These are phyloP conservation scores for Psittacus erithacus DNA, from an alignment of 2,113 vertebrate species.

Conservation along the genomic window DNA sequence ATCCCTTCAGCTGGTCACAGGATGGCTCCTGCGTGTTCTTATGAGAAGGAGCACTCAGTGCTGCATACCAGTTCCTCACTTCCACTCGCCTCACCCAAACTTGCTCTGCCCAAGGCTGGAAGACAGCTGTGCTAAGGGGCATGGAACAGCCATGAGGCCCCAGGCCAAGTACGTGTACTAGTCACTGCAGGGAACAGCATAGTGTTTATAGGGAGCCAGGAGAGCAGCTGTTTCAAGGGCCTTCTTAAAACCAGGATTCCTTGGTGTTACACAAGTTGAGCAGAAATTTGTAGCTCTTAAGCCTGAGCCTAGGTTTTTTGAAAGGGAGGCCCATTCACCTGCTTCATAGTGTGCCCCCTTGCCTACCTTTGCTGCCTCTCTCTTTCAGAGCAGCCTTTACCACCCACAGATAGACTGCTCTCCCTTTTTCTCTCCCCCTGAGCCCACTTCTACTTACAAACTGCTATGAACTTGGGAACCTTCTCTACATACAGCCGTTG, in stretches of 20 bases:
- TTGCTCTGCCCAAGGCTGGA: not conserved
- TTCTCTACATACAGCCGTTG: not conserved
- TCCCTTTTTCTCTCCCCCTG: not conserved
- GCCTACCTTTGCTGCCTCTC: not conserved
- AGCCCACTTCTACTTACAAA: not conserved
- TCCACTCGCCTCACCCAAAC: not conserved
- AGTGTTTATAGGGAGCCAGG: not conserved
- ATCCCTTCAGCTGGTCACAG: not conserved
- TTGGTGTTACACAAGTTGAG: not conserved
- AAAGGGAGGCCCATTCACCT: not conserved
- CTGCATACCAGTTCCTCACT: accelerated
- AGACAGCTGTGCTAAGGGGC: not conserved
- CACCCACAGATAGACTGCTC: not conserved
- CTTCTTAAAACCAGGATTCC: not conserved
- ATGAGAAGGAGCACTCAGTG: not conserved
- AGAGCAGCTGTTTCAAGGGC: not conserved
- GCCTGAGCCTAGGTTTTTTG: not conserved
- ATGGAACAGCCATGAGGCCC: accelerated
- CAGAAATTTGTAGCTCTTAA: not conserved
- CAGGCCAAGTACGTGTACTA: not conserved
- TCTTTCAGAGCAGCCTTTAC: not conserved
- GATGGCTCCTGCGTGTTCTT: not conserved
- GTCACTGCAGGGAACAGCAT: not conserved
- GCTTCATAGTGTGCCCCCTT: not conserved
- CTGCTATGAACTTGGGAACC: not conserved